These are phyloP conservation scores for Steinernema khuongi DNA, from an alignment of 1,140 invertebrate genomes.

Conservation along the genomic window DNA sequence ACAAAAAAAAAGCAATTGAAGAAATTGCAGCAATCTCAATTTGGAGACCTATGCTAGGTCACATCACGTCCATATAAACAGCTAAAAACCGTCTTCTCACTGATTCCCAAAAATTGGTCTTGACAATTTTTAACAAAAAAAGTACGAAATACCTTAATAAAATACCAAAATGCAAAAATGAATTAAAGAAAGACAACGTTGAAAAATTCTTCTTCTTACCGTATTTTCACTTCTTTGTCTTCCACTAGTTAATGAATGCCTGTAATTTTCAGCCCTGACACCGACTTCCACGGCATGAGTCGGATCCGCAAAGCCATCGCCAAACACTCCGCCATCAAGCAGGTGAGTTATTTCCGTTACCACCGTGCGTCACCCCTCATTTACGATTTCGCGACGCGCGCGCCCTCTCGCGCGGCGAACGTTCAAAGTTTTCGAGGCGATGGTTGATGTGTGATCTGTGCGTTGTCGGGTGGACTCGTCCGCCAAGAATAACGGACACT, in stretches of 20 bases:
- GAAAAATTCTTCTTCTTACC: neutral
- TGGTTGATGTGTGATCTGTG: constrained; percentile 1
- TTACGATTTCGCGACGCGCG: neutral
- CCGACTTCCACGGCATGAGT: neutral
- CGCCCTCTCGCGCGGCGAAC: neutral
- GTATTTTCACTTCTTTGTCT: neutral
- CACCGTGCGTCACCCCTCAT: too few relatives aligned
- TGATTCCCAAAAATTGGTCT: too few relatives aligned
- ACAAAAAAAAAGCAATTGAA: too few relatives aligned
- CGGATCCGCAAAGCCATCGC: neutral
- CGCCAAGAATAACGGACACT: neutral
- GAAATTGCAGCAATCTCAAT: too few relatives aligned
- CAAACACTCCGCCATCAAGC: neutral
- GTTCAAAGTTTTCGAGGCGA: neutral
- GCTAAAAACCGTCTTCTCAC: too few relatives aligned
- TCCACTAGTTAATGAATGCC: neutral
- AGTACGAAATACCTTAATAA: too few relatives aligned
- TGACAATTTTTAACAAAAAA: too few relatives aligned
- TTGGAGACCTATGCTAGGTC: too few relatives aligned
- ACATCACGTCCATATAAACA: too few relatives aligned
- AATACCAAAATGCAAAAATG: too few relatives aligned
- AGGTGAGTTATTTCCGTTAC: too few relatives aligned
- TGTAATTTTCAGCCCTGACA: neutral
- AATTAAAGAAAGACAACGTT: too few relatives aligned
- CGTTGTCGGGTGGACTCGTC: neutral